A percentile compares a stretch with the other conserved stretches of the same genome.
These are phyloP conservation scores for Microctonus hyperodae DNA, from an alignment of 2,888 invertebrate species.

Conservation along the genomic window DNA sequence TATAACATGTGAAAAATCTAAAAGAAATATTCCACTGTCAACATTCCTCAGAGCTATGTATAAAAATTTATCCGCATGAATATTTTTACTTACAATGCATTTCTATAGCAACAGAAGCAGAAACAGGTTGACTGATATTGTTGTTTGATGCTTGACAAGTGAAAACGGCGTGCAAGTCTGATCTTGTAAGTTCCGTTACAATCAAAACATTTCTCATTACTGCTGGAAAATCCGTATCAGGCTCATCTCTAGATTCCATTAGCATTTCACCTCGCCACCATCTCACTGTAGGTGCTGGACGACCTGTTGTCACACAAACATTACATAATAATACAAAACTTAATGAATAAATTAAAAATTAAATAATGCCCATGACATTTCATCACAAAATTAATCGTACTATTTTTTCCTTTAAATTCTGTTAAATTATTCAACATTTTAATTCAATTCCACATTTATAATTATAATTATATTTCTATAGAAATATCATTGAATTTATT, in stretches of 20 bases:
- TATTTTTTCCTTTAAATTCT: too few relatives aligned
- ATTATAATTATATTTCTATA: too few relatives aligned
- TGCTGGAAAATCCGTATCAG: conserved; percentile 63
- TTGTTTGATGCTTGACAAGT: conserved; percentile 82
- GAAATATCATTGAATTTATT: too few relatives aligned
- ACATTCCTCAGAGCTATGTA: neutral
- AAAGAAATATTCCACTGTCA: neutral
- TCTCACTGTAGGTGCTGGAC: conserved; percentile 75
- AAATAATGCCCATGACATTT: too few relatives aligned
- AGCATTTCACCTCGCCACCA: conserved; percentile 79
- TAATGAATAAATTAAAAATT: neutral
- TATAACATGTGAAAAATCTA: neutral
- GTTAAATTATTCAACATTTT: too few relatives aligned
- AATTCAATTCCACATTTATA: too few relatives aligned
- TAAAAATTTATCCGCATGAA: neutral
- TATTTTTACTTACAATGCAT: conserved; percentile 73
- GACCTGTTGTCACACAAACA: conserved; percentile 65
- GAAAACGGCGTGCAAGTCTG: conserved; percentile 77
- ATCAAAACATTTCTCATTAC: conserved; percentile 70
- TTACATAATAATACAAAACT: neutral
- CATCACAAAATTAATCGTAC: too few relatives aligned
- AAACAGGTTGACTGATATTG: conserved; percentile 74
- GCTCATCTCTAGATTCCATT: conserved; percentile 69
- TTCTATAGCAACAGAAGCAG: conserved; percentile 75
- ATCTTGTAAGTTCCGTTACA: conserved; percentile 70